phyloP scores from a whole-genome alignment of 2,113 vertebrate genomes.

The Amphilophus citrinellus region DNA sequence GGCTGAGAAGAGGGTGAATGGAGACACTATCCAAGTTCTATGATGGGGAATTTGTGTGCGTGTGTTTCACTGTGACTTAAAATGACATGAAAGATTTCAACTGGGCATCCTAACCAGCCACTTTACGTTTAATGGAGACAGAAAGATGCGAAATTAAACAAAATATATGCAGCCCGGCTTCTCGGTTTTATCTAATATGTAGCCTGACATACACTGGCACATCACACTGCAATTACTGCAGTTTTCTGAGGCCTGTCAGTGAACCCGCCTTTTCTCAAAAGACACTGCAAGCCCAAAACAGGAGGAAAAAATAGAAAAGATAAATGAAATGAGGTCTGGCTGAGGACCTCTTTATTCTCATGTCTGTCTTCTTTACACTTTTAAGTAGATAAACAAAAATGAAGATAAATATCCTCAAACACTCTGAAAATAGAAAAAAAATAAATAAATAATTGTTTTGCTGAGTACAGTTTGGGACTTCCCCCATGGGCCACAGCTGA shows the following conservation, averaged over 20 bases:
- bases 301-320: not conserved
- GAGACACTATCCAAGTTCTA: conserved; percentile 7
- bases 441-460: not conserved
- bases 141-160: not conserved
- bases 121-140: not conserved
- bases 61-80: not conserved
- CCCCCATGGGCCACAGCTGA: not conserved
- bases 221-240: not conserved
- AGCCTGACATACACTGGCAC: not conserved
- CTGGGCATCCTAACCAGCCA: not conserved
- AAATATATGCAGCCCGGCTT: not conserved
- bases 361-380: not conserved
- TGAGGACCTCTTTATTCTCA: not conserved
- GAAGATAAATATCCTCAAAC: too few relatives aligned
- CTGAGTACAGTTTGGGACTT: not conserved
- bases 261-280: not conserved
- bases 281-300: too few relatives aligned
- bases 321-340: not conserved
- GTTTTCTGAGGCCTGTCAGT: not conserved
- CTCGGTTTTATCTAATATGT: not conserved
- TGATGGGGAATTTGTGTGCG: conserved; percentile 17
- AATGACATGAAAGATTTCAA: not conserved
- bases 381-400: not conserved
- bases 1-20: not conserved
- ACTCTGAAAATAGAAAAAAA: not conserved